phyloP scores from a whole-genome alignment of 2,113 vertebrate species.

The Gadus macrocephalus region DNA sequence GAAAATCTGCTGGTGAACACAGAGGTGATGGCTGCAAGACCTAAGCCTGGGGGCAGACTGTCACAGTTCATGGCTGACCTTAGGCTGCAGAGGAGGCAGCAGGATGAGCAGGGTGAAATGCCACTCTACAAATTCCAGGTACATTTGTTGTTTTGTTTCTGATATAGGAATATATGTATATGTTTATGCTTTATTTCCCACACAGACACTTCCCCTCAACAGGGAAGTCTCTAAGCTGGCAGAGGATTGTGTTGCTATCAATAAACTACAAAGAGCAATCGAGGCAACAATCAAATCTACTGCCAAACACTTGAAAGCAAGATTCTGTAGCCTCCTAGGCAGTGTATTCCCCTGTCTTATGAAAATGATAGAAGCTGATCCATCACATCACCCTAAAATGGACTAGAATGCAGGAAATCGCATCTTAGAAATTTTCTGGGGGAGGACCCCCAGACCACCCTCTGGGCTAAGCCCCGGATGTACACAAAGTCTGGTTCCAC shows the following conservation, averaged over 20 bases:
- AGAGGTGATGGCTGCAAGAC: background rate
- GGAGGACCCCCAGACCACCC: no score
- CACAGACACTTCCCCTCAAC: background rate
- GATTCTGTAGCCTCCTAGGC: no score
- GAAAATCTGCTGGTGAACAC: background rate
- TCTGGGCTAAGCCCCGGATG: no score
- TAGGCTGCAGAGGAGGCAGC: slow-evolving; percentile 1
- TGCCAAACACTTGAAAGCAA: no score
- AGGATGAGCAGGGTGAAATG: background rate
- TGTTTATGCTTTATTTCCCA: background rate
- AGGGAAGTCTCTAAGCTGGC: background rate
- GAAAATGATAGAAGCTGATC: no score
- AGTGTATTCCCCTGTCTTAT: no score
- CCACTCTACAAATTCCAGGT: background rate
- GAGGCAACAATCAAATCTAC: background rate
- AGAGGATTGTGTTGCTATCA: background rate
- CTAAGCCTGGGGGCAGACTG: background rate
- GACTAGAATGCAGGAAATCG: no score
- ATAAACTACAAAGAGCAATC: background rate
- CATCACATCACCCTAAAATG: no score
- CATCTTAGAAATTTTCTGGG: no score
- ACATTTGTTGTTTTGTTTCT: background rate
- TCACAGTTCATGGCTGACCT: background rate
- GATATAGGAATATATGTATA: background rate
- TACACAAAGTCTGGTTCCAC: no score